A percentile compares a stretch with the other conserved stretches of the same genome.
Conservation (phyloP, 2,888 invertebrate species). For the Silvanus unidentatus region DNA sequence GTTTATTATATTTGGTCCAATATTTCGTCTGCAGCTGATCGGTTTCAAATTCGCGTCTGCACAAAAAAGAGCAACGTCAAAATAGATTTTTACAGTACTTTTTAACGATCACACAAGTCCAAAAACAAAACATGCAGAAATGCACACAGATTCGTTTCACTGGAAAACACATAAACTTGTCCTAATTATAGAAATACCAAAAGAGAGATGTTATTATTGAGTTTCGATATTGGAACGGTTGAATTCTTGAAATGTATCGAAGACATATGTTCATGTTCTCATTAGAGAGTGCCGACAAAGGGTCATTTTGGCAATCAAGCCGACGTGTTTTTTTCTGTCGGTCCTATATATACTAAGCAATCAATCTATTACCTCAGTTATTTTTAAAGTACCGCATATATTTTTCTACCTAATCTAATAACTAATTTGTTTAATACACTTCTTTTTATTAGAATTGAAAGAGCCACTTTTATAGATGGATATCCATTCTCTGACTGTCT, state of each 20-base stretch:
- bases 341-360: constrained; percentile 22
- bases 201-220: constrained; percentile 22
- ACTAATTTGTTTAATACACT: constrained; percentile 22
- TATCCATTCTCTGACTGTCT: no score
- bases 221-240: constrained; percentile 19
- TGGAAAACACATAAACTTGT: constrained; percentile 15
- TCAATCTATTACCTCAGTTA: constrained; percentile 31
- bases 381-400: constrained; percentile 23
- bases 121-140: no score
- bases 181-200: constrained; percentile 21
- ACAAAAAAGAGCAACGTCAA: no score
- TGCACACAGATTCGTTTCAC: no score
- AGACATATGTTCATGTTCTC: constrained; percentile 38
- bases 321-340: constrained; percentile 29
- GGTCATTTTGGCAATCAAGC: constrained; percentile 40
- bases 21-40: no score
- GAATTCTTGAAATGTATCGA: constrained; percentile 32
- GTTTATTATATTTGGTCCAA: no score
- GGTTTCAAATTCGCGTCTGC: no score
- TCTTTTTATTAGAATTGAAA: constrained; percentile 4
- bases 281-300: constrained; percentile 40
- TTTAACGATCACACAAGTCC: no score
- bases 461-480: background rate
- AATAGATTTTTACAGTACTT: no score
- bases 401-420: constrained; percentile 21